Base-by-base conservation (phyloP, 2,113 vertebrate genomes). In the Brevimyrus niger region DNA sequence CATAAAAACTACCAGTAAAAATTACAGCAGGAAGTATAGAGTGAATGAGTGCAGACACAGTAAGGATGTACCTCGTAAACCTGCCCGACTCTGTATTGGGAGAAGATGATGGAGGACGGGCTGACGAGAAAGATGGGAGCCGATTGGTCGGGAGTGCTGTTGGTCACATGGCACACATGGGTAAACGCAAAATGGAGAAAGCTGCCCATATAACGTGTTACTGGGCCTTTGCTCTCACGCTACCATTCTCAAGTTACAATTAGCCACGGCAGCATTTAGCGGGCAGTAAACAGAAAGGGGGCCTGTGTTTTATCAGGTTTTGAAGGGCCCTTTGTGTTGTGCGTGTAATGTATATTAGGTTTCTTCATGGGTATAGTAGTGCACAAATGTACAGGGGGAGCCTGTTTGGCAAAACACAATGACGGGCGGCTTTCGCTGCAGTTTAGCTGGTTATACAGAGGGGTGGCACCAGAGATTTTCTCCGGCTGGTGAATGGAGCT, bases 31-130 rank as follows among this genome's bases (percentile, higher is more conserved):
- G 82, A 84, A 23, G 82, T 44, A 84, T 9, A 53, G 27, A 51
- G n/a, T 7, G 27, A 53, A 86, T 21, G 27, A 53, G 85, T 87
- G 48, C 4, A 53, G 53, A 35, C 46, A 50, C 17, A 6, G 13
- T 11, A 11, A 73, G 19, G 48, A 38, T 92, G 87, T 93, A 99
- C 98, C 97, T 99, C 97, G 91, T 97, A 99, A 82, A 97, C 95
- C 2, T 94, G 93, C 48, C 98, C 98, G 87, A 96, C 93, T 91
- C 92, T 95, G 94, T 98, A 99, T 83, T 97, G 93, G 0, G 94
- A 95, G 93, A 99, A 99, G 91, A 96, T 88, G 17, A 96, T 94
- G 4, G 95, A 44, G 3, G 97, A 90, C 6, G 98, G 98, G 2
- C 95, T 96, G 42, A 97, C 96, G 48, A 96, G 91, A 92, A 99